phyloP scores from a whole-genome alignment of 2,797 vertebrate species.

The Acrossocheilus wenchowensis region DNA sequence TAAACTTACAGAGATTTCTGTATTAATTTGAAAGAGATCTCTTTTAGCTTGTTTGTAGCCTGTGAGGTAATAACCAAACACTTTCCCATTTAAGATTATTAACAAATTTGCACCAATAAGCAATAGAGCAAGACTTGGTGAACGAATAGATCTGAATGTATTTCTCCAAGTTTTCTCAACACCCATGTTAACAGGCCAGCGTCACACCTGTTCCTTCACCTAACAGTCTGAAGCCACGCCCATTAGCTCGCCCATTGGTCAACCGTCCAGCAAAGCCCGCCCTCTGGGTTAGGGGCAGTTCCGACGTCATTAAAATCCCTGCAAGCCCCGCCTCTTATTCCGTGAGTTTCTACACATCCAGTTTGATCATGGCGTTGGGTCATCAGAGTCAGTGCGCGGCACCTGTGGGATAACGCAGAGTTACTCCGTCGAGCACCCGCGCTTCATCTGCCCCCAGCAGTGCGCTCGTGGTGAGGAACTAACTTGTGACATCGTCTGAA shows the following conservation, averaged over 20 bases:
- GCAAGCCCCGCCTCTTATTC: constrained; percentile 49
- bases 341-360: constrained; percentile 64
- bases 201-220: constrained; percentile 66
- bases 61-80: not conserved
- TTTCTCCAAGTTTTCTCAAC: not conserved
- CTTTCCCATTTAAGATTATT: not conserved
- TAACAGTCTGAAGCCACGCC: not conserved
- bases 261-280: constrained; percentile 40
- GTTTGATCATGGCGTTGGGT: constrained; percentile 63
- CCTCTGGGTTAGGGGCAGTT: not conserved
- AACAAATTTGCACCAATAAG: not conserved
- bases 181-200: not conserved
- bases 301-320: constrained; percentile 66
- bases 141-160: not conserved
- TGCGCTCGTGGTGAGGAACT: constrained; percentile 26
- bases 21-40: not conserved
- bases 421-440: constrained; percentile 31
- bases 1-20: not conserved
- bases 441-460: not conserved
- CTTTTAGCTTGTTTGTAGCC: not conserved
- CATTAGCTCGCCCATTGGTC: constrained; percentile 62
- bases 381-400: constrained; percentile 59
- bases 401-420: constrained; percentile 41
- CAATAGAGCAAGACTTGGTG: not conserved
- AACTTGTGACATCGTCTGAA: constrained; percentile 32